Evolutionary conservation across 2,888 invertebrate genomes (phyloP), one percentile per base, ranked within the genome.

Genomic region (Eueremaeus valkanovi): DNA sequence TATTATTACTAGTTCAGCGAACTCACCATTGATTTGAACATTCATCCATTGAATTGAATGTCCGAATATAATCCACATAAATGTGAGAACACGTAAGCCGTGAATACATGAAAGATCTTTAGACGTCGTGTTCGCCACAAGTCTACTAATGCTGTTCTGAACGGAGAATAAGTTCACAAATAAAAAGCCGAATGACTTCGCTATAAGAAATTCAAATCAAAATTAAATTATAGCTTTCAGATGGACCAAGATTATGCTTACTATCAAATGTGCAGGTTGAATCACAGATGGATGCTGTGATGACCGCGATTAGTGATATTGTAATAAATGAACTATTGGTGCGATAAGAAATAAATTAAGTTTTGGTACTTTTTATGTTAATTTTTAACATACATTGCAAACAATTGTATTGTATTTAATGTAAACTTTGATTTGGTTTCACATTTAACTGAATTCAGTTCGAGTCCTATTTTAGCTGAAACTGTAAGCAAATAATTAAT

Each of bases 21-120:
- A 24, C 24, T 40, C 21, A 72, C 73, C 61, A 49, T 70, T 72
- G 16, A 58, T 24, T 24, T 73, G 73, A 40, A 40, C 61, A 33
- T 76, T 21, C 42, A n/a, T 76, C 73, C 73, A 76, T 27, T 40
- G 33, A 27, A 75, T 33, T 13, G 76, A 73, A 36, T 78, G 78
- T 18, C 78, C 78, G 6, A 75, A 61, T 9, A 78, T 73, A 49
- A 78, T 78, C 77, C 77, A 78, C 11, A 58, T 21, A 27, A 78
- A 76, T 16, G 76, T 76, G 8, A 77, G 42, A 0, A 76, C 51
- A 61, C 78, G 40, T 21, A 78, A 63, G 11, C 78, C 78, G 42
- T 78, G 76, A 24, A 78, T 36, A 49, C 77, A 76, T 18, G 72
- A 68, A 18, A 78, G 58, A 18, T 76, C 75, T 3, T 72, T 27